Evolutionary conservation across 2,113 vertebrate genomes (phyloP).

Genomic region (Brienomyrus brachyistius): DNA sequence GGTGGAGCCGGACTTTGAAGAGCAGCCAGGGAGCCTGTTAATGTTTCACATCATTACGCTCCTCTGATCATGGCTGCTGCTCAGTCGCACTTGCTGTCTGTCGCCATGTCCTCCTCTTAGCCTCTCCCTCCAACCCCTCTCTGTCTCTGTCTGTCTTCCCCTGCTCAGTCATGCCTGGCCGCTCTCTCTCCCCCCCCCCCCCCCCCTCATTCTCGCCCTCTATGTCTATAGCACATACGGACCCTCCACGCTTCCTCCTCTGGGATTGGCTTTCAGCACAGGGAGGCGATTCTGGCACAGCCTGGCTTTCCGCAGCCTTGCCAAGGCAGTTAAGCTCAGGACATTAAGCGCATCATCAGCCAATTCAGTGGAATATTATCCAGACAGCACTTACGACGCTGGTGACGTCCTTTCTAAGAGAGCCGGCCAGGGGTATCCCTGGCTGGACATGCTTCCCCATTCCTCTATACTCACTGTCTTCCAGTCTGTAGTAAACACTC

Average conservation of each 20-base stretch:
- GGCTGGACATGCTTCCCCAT: neutral
- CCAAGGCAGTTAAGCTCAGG: slow-evolving; percentile 9
- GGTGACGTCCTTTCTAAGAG: neutral
- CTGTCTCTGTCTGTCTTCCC: neutral
- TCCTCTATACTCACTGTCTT: neutral
- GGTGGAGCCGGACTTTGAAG: slow-evolving; percentile 13
- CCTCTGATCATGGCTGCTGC: neutral
- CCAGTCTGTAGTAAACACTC: neutral
- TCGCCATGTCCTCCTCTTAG: neutral
- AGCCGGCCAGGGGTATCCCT: neutral
- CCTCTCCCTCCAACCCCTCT: neutral
- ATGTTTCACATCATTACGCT: slow-evolving; percentile 14
- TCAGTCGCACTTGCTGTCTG: neutral
- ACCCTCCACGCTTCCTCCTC: neutral
- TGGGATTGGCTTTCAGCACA: neutral
- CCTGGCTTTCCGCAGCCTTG: neutral
- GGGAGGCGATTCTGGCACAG: neutral
- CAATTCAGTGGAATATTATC: neutral
- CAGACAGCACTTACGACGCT: neutral
- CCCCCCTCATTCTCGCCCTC: neutral
- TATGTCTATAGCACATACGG: neutral
- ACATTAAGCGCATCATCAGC: neutral
- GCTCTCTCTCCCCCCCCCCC: neutral
- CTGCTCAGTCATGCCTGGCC: neutral
- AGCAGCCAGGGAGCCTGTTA: slow-evolving; percentile 19